These are phyloP conservation scores for Zosterops lateralis DNA, from an alignment of 2,113 vertebrate species.

Conservation along the genomic window DNA sequence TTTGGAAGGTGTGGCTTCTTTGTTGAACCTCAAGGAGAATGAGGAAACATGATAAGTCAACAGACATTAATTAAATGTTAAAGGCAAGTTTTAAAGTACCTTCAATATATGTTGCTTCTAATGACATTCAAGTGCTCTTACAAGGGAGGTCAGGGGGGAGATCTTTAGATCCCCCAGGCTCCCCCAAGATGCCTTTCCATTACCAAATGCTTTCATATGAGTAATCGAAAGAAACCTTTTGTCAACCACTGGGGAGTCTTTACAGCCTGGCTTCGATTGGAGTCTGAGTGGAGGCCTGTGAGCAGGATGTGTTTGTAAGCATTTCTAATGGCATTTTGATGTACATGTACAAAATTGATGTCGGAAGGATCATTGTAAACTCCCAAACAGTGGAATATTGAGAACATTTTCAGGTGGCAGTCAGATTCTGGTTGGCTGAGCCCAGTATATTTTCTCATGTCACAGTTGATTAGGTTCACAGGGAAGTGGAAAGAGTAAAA, in stretches of 20 bases:
- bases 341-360: constrained; percentile 91
- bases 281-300: constrained; percentile 61
- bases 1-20: neutral
- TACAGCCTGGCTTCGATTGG: constrained; percentile 50
- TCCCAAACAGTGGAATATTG: constrained; percentile 82
- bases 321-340: constrained; percentile 99
- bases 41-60: constrained; percentile 18
- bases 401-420: constrained; percentile 83
- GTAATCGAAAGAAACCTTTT: constrained; percentile 77
- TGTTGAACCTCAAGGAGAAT: neutral
- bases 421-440: constrained; percentile 83
- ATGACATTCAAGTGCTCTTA: constrained; percentile 39
- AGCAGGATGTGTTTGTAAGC: constrained; percentile 68
- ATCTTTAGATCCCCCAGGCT: constrained; percentile 17
- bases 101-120: constrained; percentile 21
- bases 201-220: constrained; percentile 75
- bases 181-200: constrained; percentile 61
- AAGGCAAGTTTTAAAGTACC: constrained; percentile 43
- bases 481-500: constrained; percentile 82
- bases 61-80: constrained; percentile 48
- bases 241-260: constrained; percentile 75
- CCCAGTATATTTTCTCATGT: constrained; percentile 92
- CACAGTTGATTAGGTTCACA: constrained; percentile 98
- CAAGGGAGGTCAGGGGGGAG: neutral
- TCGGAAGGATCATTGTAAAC: constrained; percentile 82